Base-by-base conservation (phyloP, 2,888 invertebrate species). In the Hydroisotoma schaefferi region DNA sequence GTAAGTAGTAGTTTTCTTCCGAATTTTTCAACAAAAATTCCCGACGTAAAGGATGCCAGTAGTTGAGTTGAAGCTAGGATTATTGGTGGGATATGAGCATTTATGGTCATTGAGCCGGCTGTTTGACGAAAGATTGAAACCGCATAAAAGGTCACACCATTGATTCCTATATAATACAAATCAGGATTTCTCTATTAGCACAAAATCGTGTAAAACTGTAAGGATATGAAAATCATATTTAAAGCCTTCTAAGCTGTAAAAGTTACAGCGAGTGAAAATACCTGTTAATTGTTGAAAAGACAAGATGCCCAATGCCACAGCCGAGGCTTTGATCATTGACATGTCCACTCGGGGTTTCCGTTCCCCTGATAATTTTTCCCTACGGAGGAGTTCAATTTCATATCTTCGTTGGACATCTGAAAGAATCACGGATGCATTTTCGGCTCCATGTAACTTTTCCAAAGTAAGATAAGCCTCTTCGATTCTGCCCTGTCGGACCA, bases 111-210 rank as follows among this genome's bases (percentile, higher is more conserved):
- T 44, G 54, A 55, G n/a, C 59, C 33, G 25, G 59, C 26, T 15
- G 48, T 37, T 33, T 33, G 8, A 44, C 59, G 55, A 38, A 71
- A 69, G 43, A 71, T 71, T 15, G 63, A 58, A 1, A 67, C 61
- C 15, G 68, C 63, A 53, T 66, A 71, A 25, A 71, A 71, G 2
- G 68, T 68, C 4, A 71, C 65, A 18, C 68, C 71, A 25, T 71
- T 71, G 20, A 71, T 69, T 52, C 71, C 71, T 64, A 25, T 12
- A 56, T 10, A 15, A 33, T 20, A 25, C 29, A 43, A 3, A 48
- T 25, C 10, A 37, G 18, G 54, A 23, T 33, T 33, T 33, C 33
- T 8, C 15, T 10, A 33, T 10, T 33, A n/a, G n/a, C n/a, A n/a
- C n/a, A n/a, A n/a, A n/a, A n/a, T n/a, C n/a, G n/a, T n/a, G n/a